Percentiles rank a stretch among this genome's conserved stretches.
These are phyloP conservation scores for Chrysomallon squamiferum DNA, from an alignment of 1,140 invertebrate genomes.

Conservation along the genomic window DNA sequence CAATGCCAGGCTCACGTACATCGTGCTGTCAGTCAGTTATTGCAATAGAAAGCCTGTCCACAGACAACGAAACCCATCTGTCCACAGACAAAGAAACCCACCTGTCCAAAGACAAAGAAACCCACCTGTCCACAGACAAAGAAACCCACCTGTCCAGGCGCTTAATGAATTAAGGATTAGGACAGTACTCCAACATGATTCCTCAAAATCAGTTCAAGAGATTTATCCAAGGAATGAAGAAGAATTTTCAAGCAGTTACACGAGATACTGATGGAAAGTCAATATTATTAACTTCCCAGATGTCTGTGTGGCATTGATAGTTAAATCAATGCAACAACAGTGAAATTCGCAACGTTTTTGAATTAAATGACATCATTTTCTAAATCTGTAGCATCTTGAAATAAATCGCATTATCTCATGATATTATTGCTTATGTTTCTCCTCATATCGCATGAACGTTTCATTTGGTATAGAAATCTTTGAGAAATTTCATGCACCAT, in stretches of 20 bases:
- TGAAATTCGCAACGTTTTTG: too few species aligned
- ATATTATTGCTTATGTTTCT: neutral
- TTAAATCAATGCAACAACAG: neutral
- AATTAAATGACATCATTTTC: too few species aligned
- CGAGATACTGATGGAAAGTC: neutral
- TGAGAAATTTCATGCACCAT: too few species aligned
- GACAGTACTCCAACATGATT: neutral
- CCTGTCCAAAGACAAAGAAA: too few species aligned
- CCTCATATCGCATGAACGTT: neutral
- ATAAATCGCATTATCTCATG: neutral
- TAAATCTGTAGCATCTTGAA: constrained; percentile 1
- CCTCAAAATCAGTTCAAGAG: neutral
- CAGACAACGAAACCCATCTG: constrained; percentile 54
- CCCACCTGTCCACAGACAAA: too few species aligned
- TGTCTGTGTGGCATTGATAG: neutral
- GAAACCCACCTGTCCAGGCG: constrained; percentile 6
- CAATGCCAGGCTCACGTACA: constrained; percentile 13
- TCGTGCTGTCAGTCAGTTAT: constrained; percentile 29
- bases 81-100: constrained; percentile 58
- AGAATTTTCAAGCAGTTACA: neutral
- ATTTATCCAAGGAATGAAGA: neutral
- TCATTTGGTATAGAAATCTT: neutral
- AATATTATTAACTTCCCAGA: too few species aligned
- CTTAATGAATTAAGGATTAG: constrained; percentile 1
- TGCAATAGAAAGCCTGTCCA: constrained; percentile 34